Percentiles rank a stretch among this genome's conserved stretches.
These are phyloP conservation scores for Neria commutata DNA, from an alignment of 2,888 invertebrate species.

Conservation along the genomic window DNA sequence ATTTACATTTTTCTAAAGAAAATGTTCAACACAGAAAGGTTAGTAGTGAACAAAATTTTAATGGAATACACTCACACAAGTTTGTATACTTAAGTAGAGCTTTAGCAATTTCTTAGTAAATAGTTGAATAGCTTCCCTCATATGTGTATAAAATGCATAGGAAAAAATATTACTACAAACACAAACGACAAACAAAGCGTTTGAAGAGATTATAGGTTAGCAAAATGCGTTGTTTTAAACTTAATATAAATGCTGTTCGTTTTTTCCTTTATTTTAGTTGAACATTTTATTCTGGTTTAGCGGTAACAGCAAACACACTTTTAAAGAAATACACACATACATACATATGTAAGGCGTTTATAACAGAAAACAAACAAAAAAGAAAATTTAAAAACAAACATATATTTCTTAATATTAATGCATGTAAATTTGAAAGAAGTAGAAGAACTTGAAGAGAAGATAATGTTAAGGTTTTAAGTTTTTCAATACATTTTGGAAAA, in stretches of 20 bases:
- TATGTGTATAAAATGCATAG: background rate
- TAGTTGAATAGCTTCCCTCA: background rate
- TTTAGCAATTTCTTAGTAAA: background rate
- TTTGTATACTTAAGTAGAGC: background rate
- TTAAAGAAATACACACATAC: slow-evolving; percentile 10
- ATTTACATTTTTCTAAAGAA: too few species aligned
- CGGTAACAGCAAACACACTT: too few species aligned
- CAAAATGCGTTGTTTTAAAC: slow-evolving; percentile 2
- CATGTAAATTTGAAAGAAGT: too few species aligned
- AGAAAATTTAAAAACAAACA: background rate
- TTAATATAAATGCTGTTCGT: background rate
- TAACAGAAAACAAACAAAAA: background rate
- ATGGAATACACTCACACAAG: background rate
- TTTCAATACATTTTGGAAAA: too few species aligned
- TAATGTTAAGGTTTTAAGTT: too few species aligned
- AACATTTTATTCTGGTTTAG: too few species aligned
- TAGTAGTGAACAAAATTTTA: too few species aligned
- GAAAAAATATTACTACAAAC: background rate
- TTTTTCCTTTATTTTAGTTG: too few species aligned
- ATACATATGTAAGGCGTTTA: background rate
- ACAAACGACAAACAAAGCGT: slow-evolving; percentile 15
- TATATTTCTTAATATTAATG: background rate
- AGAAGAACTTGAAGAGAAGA: too few species aligned
- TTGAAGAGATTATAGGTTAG: slow-evolving; percentile 39
- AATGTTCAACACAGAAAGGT: too few species aligned